These are phyloP conservation scores for Venustaconcha ellipsiformis DNA, from an alignment of 1,140 invertebrate genomes.

Conservation along the genomic window DNA sequence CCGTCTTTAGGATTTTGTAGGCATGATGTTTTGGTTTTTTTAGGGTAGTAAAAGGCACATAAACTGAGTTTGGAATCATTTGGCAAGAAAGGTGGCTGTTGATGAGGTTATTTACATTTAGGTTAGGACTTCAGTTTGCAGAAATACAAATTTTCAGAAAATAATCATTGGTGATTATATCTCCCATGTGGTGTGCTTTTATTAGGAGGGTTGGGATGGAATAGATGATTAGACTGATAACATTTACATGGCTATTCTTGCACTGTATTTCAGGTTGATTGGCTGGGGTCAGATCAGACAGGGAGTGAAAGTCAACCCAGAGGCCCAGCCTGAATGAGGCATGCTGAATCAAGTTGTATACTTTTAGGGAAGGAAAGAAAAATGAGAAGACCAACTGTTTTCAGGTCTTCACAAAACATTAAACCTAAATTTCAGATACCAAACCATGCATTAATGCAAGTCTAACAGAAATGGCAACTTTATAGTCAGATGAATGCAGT, in stretches of 20 bases:
- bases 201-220: neutral
- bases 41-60: too few relatives aligned
- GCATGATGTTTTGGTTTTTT: too few relatives aligned
- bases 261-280: slow-evolving; percentile 55
- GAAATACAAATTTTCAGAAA: neutral
- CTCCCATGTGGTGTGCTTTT: neutral
- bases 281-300: slow-evolving; percentile 63
- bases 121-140: neutral
- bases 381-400: too few relatives aligned
- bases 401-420: too few relatives aligned
- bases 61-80: too few relatives aligned
- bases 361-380: too few relatives aligned
- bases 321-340: slow-evolving; percentile 1
- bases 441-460: too few relatives aligned
- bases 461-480: too few relatives aligned
- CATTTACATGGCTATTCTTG: neutral
- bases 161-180: neutral
- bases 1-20: too few relatives aligned
- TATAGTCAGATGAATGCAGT: too few relatives aligned
- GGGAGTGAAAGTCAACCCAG: slow-evolving; percentile 59
- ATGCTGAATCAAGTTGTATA: too few relatives aligned
- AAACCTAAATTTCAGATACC: too few relatives aligned
- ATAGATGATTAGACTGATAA: neutral
- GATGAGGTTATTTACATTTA: neutral
- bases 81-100: neutral